Conservation (phyloP, 2,113 vertebrate genomes). For the Poeciliopsis occidentalis region DNA sequence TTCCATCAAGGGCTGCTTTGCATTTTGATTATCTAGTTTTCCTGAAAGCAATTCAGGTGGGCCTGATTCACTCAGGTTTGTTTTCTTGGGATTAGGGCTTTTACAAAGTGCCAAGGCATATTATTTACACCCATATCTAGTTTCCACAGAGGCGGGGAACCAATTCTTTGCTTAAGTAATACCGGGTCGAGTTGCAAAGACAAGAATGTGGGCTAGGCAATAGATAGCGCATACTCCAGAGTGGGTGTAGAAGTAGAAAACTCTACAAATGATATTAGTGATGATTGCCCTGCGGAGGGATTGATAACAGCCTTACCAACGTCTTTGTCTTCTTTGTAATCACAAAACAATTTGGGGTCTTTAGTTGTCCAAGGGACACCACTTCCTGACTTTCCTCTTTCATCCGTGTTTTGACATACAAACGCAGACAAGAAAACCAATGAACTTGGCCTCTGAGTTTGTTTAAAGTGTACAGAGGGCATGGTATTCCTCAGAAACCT, state of each 20-base stretch:
- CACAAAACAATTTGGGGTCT: slow-evolving; percentile 56
- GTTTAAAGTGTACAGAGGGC: slow-evolving; percentile 54
- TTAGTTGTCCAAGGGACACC: slow-evolving; percentile 53
- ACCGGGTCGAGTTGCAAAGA: slow-evolving; percentile 70
- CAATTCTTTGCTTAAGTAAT: slow-evolving; percentile 65
- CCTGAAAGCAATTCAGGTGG: slow-evolving; percentile 68
- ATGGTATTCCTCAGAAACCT: slow-evolving; percentile 52
- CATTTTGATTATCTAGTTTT: slow-evolving; percentile 79
- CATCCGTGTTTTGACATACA: slow-evolving; percentile 67
- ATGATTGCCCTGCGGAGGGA: slow-evolving; percentile 50
- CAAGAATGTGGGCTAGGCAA: slow-evolving; percentile 52
- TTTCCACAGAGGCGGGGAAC: slow-evolving; percentile 53
- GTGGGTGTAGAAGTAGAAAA: slow-evolving; percentile 49
- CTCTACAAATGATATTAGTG: slow-evolving; percentile 63
- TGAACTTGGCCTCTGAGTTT: slow-evolving; percentile 59
- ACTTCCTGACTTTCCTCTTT: slow-evolving; percentile 68
- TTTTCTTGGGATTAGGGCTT: slow-evolving; percentile 71
- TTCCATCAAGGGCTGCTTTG: slow-evolving; percentile 75
- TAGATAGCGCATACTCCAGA: slow-evolving; percentile 49
- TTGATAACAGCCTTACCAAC: slow-evolving; percentile 45
- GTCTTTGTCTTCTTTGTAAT: slow-evolving; percentile 34
- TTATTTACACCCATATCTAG: slow-evolving; percentile 68
- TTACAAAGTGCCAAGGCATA: slow-evolving; percentile 53
- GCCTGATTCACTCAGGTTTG: slow-evolving; percentile 60
- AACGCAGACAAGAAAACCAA: slow-evolving; percentile 72